Evolutionary conservation across 2,113 vertebrate species (phyloP).

Genomic region (Calidris pygmaea): DNA sequence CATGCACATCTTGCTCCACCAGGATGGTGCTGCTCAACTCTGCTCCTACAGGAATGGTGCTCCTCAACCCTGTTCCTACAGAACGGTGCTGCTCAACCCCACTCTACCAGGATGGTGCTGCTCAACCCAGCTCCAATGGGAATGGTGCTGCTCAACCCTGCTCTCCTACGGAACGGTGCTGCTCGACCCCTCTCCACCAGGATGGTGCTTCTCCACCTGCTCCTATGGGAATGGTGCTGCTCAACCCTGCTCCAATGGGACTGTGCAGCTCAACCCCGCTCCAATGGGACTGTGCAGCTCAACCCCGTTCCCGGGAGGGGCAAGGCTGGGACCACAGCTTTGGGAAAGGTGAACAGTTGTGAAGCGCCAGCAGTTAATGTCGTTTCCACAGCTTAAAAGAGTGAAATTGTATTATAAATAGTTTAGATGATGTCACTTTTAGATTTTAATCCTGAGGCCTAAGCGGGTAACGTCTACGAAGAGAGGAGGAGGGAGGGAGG

Average conservation of each 20-base stretch:
- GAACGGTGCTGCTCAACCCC: too few relatives aligned
- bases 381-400: background rate
- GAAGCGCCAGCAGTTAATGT: rapidly evolving
- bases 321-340: background rate
- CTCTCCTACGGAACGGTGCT: too few relatives aligned
- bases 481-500: background rate
- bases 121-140: background rate
- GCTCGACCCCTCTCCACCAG: too few relatives aligned
- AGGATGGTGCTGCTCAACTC: too few relatives aligned
- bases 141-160: background rate
- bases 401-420: background rate
- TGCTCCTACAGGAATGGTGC: background rate
- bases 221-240: background rate
- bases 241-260: background rate
- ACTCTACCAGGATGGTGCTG: rapidly evolving
- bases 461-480: background rate
- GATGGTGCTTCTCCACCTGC: too few relatives aligned
- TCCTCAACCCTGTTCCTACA: background rate
- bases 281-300: background rate
- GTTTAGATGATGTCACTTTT: background rate
- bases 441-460: background rate
- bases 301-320: rapidly evolving
- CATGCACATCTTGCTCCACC: background rate
- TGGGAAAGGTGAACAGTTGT: background rate
- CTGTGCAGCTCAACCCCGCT: background rate